Evolutionary conservation across 2,888 invertebrate species (phyloP).

Genomic region (Zonitis immaculata): DNA sequence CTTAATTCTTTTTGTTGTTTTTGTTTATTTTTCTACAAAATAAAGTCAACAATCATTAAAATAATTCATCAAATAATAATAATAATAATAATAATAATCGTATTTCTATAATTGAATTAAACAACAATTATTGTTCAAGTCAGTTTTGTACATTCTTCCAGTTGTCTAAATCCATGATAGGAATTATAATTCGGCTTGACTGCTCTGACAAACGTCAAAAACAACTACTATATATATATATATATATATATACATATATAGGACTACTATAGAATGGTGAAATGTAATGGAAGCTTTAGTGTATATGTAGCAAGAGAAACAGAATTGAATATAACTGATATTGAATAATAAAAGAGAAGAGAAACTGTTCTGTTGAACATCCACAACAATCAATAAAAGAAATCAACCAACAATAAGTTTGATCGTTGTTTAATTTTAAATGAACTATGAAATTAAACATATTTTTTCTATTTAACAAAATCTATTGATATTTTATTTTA

Average conservation of each 20-base stretch:
- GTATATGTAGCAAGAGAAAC: slow-evolving; percentile 13
- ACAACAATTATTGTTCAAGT: not conserved
- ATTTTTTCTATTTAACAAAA: too few relatives aligned
- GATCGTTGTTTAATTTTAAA: not conserved
- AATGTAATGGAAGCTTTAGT: not conserved
- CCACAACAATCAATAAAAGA: not conserved
- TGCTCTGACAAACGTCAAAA: slow-evolving; percentile 11
- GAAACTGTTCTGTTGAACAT: slow-evolving; percentile 3
- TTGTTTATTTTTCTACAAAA: too few relatives aligned
- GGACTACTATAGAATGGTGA: too few relatives aligned
- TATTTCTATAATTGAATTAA: not conserved
- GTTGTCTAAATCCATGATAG: not conserved
- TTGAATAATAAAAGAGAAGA: slow-evolving; percentile 8
- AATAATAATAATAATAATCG: too few relatives aligned
- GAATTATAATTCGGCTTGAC: not conserved
- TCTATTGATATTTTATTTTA: slow-evolving; percentile 5
- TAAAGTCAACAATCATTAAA: too few relatives aligned
- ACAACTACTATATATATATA: slow-evolving; percentile 2
- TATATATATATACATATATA: too few relatives aligned
- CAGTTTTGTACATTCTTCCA: not conserved
- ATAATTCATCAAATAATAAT: too few relatives aligned
- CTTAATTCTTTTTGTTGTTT: too few relatives aligned
- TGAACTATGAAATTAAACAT: not conserved
- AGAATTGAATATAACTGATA: slow-evolving; percentile 6
- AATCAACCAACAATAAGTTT: not conserved